Percentiles rank a stretch among this genome's conserved stretches.
These are phyloP conservation scores for Amyelois transitella DNA, from an alignment of 1,140 invertebrate genomes.

Conservation along the genomic window DNA sequence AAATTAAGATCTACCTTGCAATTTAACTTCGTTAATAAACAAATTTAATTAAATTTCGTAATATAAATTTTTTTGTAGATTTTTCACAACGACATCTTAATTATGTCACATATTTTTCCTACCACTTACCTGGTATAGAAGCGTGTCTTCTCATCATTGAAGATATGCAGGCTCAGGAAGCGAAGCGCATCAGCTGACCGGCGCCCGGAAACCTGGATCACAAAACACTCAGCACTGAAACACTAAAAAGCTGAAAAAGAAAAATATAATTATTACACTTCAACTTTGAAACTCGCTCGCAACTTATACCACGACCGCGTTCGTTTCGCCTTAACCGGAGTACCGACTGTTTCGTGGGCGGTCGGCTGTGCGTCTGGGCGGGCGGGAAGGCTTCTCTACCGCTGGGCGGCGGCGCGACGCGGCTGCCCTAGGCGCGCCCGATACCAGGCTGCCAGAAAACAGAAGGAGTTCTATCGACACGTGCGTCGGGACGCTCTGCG, in stretches of 20 bases:
- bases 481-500: constrained; percentile 53
- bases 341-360: constrained; percentile 56
- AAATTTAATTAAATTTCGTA: neutral
- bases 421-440: constrained; percentile 68
- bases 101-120: neutral
- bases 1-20: too few relatives aligned
- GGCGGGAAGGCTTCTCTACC: constrained; percentile 42
- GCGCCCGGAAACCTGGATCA: constrained; percentile 30
- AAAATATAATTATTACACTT: constrained; percentile 13
- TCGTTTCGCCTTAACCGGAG: constrained; percentile 19
- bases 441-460: constrained; percentile 49
- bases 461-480: constrained; percentile 40
- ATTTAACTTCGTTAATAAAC: too few relatives aligned
- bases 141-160: constrained; percentile 49
- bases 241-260: constrained; percentile 26
- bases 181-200: constrained; percentile 43
- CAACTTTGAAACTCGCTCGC: constrained; percentile 32
- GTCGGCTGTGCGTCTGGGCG: constrained; percentile 59
- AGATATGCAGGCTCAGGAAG: constrained; percentile 22
- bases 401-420: constrained; percentile 63
- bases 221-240: constrained; percentile 40
- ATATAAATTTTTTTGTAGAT: too few relatives aligned
- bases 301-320: constrained; percentile 25
- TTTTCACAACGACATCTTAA: too few relatives aligned
- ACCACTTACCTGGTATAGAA: constrained; percentile 28